phyloP scores from a whole-genome alignment of 2,888 invertebrate genomes.

The Hyles lineata region DNA sequence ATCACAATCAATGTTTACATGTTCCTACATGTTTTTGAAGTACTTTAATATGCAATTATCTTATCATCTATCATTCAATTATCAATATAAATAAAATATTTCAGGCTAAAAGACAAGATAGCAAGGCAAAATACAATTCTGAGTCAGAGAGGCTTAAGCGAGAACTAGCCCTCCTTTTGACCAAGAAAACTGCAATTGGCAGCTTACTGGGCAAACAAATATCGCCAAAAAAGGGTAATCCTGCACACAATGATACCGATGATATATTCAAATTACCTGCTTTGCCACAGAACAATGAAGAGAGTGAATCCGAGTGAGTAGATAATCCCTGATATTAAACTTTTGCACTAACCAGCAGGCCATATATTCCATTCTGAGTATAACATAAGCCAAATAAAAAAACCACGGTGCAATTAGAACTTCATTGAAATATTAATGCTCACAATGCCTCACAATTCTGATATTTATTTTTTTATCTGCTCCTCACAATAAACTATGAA shows the following conservation, averaged over 20 bases:
- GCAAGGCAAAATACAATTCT: constrained; percentile 88
- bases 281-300: constrained; percentile 62
- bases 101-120: constrained; percentile 90
- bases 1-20: too few relatives aligned
- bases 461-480: too few relatives aligned
- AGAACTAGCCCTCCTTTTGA: constrained; percentile 88
- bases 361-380: background rate
- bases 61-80: background rate
- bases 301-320: constrained; percentile 80
- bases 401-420: too few relatives aligned
- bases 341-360: background rate
- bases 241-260: constrained; percentile 66
- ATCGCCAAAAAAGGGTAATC: constrained; percentile 71
- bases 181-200: constrained; percentile 92
- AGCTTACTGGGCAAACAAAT: constrained; percentile 86
- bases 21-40: background rate
- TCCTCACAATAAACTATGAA: too few relatives aligned
- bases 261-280: constrained; percentile 89
- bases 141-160: constrained; percentile 90
- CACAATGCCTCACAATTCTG: too few relatives aligned
- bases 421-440: too few relatives aligned
- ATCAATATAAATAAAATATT: constrained; percentile 43
- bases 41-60: background rate
- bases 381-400: too few relatives aligned
- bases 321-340: background rate